A percentile compares a stretch with the other conserved stretches of the same genome.
Conservation (phyloP, 2,888 invertebrate species). For the Vannuccia rotundouncinata region DNA sequence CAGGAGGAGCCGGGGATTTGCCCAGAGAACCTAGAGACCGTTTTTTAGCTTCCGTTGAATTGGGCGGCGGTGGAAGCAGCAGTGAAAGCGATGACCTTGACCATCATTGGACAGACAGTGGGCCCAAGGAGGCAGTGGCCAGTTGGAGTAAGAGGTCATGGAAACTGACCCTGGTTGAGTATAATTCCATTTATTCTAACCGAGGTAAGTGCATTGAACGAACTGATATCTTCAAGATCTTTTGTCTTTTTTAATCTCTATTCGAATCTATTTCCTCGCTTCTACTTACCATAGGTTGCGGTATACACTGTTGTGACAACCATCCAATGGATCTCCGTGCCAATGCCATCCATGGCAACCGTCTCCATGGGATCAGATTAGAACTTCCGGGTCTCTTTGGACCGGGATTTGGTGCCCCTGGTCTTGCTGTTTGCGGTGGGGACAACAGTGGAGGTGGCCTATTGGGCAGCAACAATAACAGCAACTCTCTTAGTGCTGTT, state of each 20-base stretch:
- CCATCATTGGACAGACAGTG: slow-evolving; percentile 18
- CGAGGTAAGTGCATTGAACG: slow-evolving; percentile 45
- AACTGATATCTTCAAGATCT: too few species aligned
- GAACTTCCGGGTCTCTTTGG: slow-evolving; percentile 44
- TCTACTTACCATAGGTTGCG: too few species aligned
- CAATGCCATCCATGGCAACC: slow-evolving; percentile 48
- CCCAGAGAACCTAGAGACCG: not conserved
- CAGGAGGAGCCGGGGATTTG: not conserved
- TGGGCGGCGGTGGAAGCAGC: not conserved
- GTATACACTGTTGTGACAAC: slow-evolving; percentile 45
- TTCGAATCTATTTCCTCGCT: too few species aligned
- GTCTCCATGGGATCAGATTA: slow-evolving; percentile 45
- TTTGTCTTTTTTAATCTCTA: not conserved
- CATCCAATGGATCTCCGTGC: slow-evolving; percentile 45
- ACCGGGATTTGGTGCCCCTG: not conserved
- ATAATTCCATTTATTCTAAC: slow-evolving; percentile 50
- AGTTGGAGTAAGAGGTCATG: not conserved
- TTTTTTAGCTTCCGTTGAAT: not conserved
- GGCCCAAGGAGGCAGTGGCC: slow-evolving; percentile 14
- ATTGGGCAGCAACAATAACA: not conserved
- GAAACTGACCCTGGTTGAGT: slow-evolving; percentile 44
- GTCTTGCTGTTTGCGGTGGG: not conserved
- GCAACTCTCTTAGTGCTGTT: not conserved
- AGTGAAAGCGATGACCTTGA: not conserved
- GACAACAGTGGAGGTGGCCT: not conserved